A percentile compares a stretch with the other conserved stretches of the same genome.
phyloP scores from a whole-genome alignment of 2,888 invertebrate species.

The Eupithecia inturbata region DNA sequence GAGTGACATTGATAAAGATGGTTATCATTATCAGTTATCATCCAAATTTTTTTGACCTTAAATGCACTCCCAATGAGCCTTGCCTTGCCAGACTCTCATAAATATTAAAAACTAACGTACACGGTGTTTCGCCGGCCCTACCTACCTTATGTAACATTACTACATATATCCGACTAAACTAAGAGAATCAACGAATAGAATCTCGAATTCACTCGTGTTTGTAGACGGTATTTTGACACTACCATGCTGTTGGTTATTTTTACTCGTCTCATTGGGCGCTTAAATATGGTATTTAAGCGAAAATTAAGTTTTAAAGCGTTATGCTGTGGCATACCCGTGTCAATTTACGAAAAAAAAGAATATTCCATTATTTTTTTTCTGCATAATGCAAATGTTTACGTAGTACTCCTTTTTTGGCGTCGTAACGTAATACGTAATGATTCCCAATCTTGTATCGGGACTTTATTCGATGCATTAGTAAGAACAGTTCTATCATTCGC shows the following conservation, averaged over 20 bases:
- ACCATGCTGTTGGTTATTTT: neutral
- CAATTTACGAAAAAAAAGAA: too few relatives aligned
- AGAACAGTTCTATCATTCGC: neutral
- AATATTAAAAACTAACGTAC: conserved; percentile 44
- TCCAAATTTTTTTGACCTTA: conserved; percentile 12
- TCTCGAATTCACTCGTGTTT: neutral
- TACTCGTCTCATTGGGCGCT: neutral
- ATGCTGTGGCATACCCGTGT: too few relatives aligned
- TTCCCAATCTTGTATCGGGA: neutral
- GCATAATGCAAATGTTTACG: too few relatives aligned
- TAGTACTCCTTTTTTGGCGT: too few relatives aligned
- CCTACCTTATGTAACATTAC: neutral
- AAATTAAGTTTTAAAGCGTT: too few relatives aligned
- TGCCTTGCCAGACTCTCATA: conserved; percentile 46
- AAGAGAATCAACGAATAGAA: neutral
- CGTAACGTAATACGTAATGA: too few relatives aligned
- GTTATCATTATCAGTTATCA: neutral
- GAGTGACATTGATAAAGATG: neutral
- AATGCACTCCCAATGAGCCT: conserved; percentile 25
- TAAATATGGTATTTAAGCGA: too few relatives aligned
- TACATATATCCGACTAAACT: neutral
- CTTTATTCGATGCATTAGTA: neutral
- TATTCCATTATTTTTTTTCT: too few relatives aligned
- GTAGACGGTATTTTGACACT: too few relatives aligned
- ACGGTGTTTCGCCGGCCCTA: conserved; percentile 4